Evolutionary conservation across 1,140 invertebrate species (phyloP).

Genomic region (Hydropsyche tenuis): DNA sequence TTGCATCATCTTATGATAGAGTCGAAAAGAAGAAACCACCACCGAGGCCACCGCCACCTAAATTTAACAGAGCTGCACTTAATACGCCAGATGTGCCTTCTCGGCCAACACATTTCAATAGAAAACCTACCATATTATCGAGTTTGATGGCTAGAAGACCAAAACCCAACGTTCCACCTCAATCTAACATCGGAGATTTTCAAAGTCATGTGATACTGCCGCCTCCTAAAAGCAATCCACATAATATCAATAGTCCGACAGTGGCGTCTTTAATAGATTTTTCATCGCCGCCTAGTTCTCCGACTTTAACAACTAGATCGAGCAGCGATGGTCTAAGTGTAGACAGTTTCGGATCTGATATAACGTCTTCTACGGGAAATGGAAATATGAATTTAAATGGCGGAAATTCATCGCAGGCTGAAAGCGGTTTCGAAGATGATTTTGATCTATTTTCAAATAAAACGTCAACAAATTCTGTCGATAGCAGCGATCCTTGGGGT

Average conservation of each 20-base stretch:
- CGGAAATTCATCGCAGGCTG: conserved; percentile 74
- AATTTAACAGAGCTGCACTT: conserved; percentile 51
- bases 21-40: conserved; percentile 62
- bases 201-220: conserved; percentile 45
- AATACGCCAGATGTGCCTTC: conserved; percentile 55
- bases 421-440: conserved; percentile 80
- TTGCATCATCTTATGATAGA: conserved; percentile 50
- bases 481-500: conserved; percentile 54
- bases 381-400: conserved; percentile 63
- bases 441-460: conserved; percentile 68
- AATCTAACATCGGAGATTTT: conserved; percentile 15
- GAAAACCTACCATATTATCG: conserved; percentile 62
- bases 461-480: conserved; percentile 59
- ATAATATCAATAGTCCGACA: conserved; percentile 11
- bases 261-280: conserved; percentile 66
- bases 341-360: conserved; percentile 76
- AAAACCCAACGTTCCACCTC: conserved; percentile 33
- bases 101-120: conserved; percentile 60
- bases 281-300: conserved; percentile 62
- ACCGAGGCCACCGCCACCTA: conserved; percentile 63
- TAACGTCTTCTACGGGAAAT: conserved; percentile 65
- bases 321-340: conserved; percentile 76
- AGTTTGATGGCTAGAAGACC: conserved; percentile 53
- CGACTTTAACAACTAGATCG: conserved; percentile 74
- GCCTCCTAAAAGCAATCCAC: conserved; percentile 23